Evolutionary conservation across 2,797 vertebrate genomes (phyloP).

Genomic region (Aphelocoma californica): DNA sequence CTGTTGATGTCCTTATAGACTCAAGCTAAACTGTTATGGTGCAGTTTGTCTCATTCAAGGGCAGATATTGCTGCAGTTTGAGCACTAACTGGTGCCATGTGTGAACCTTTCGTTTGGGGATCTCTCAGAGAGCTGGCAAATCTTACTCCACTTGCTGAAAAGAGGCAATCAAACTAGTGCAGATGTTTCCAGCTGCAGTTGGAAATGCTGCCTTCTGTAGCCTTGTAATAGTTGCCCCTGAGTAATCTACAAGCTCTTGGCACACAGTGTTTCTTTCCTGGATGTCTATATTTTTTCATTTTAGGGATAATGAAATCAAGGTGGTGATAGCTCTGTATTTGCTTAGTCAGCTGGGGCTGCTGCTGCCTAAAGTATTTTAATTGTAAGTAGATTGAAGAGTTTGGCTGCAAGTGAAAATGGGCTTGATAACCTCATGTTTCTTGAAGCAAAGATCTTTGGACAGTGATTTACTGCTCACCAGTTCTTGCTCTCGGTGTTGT

Average conservation of each 20-base stretch:
- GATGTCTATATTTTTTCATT: background rate
- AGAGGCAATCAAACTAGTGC: background rate
- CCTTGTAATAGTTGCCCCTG: background rate
- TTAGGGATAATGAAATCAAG: background rate
- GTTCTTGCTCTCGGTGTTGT: background rate
- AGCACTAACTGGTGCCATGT: background rate
- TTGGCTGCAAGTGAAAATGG: background rate
- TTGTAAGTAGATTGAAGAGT: background rate
- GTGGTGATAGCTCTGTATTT: background rate
- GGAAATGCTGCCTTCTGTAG: background rate
- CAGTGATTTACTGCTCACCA: background rate
- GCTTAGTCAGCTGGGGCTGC: background rate
- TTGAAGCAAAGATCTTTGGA: background rate
- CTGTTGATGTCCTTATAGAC: background rate
- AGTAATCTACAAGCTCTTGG: background rate
- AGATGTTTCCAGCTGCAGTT: background rate
- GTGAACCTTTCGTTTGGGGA: background rate
- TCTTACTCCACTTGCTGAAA: background rate
- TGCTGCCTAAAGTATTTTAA: background rate
- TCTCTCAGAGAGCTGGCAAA: rapidly evolving
- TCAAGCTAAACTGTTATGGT: background rate
- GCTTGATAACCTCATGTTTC: background rate
- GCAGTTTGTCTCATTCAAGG: background rate
- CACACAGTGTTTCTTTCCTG: background rate
- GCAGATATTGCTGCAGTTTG: background rate